Evolutionary conservation across 2,797 vertebrate species (phyloP).

Genomic region (Paramormyrops hopkinsi): DNA sequence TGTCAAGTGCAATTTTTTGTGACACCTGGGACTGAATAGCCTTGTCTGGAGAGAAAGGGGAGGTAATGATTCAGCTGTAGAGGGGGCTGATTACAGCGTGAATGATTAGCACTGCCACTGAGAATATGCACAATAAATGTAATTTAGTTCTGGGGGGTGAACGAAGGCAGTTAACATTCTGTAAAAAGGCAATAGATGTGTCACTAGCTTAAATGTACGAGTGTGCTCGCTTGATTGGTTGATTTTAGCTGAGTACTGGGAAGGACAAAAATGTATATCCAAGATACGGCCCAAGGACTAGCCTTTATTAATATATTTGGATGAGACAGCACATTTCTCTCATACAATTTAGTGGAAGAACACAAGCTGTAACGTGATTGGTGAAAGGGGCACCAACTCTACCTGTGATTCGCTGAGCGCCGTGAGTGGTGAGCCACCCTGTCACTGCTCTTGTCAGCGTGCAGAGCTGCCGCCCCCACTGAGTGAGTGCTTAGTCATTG

Average conservation of each 20-base stretch:
- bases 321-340: neutral
- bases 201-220: neutral
- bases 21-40: neutral
- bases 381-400: neutral
- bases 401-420: neutral
- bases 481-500: constrained; percentile 12
- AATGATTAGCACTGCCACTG: neutral
- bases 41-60: neutral
- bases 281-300: neutral
- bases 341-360: neutral
- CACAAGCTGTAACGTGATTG: neutral
- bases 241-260: neutral
- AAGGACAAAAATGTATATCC: neutral
- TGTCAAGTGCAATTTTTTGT: neutral
- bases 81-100: neutral
- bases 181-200: neutral
- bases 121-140: neutral
- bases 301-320: neutral
- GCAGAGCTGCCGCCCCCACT: neutral
- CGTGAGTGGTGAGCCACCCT: neutral
- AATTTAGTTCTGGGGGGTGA: neutral
- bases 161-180: neutral
- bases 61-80: neutral
- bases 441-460: neutral
- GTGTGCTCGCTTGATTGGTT: neutral